Base-by-base conservation (phyloP, 2,888 invertebrate genomes). In the Dryocosmus kuriphilus region DNA sequence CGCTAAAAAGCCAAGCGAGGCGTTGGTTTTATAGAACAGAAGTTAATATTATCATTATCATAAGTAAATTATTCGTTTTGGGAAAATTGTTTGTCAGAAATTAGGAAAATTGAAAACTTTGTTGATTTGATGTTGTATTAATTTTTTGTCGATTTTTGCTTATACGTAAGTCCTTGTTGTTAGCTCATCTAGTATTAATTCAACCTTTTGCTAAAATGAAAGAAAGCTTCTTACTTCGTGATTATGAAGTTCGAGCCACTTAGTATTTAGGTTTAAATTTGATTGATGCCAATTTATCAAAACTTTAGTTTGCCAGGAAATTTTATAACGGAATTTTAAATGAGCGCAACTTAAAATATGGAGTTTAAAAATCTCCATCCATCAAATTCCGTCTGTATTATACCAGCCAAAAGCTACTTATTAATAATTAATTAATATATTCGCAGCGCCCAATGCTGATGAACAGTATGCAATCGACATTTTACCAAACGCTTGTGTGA, bases 321-420 rank as follows among this genome's bases (percentile, higher is more conserved):
- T 63, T 6, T n/a, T 30, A n/a, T 11, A 32, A 63, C 9, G 32
- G 62, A 63, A 63, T 63, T 32, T 9, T 35, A 63, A 63, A 32
- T 9, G 35, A 63, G 62, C 62, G 67, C 76, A 79, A 82, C 71
- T 74, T 79, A 46, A 73, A 65, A 19, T 77, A 73, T 83, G 74
- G 77, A 71, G 74, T 67, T 76, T 78, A 77, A 32, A 79, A 60
- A 76, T 76, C 77, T 83, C 85, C 87, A 86, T 86, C 84, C 86
- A 84, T 75, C 63, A 63, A 82, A 85, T 84, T 85, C 84, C 86
- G 84, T 87, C 86, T 83, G 78, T 81, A 84, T 83, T 84, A 61
- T 61, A 61, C 61, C n/a, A 63, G 62, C 62, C 62, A 63, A 63
- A 63, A 41, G 57, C n/a, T 22, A 38, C 27, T 8, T 35, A 63